Percentiles rank a stretch among this genome's conserved stretches.
These are phyloP conservation scores for Anguilla anguilla DNA, from an alignment of 2,797 vertebrate genomes.

Conservation along the genomic window DNA sequence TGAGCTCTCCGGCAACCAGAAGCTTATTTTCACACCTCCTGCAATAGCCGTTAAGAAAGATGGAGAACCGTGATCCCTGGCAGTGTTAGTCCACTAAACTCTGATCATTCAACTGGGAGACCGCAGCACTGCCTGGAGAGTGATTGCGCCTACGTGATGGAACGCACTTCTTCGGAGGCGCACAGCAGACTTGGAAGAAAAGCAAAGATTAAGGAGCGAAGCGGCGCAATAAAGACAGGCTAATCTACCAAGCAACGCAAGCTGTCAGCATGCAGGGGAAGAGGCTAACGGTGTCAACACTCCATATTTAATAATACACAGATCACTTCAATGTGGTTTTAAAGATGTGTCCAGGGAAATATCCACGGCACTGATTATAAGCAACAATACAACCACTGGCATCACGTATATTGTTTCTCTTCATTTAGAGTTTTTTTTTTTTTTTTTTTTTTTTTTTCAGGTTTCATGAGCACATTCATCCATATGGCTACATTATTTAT, in stretches of 20 bases:
- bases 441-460: neutral
- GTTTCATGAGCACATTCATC: neutral
- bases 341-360: neutral
- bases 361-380: neutral
- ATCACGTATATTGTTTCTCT: neutral
- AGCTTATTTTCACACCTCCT: neutral
- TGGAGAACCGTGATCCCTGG: neutral
- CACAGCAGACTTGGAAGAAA: neutral
- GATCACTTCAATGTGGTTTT: neutral
- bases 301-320: neutral
- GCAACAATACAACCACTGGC: neutral
- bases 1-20: neutral
- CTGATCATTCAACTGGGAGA: neutral
- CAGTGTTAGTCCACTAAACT: constrained; percentile 11
- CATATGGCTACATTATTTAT: neutral
- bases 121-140: neutral
- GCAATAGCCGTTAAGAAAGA: neutral
- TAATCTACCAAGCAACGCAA: neutral
- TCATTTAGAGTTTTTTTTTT: neutral
- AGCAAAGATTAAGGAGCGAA: neutral
- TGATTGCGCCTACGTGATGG: neutral
- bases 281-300: neutral
- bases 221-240: neutral
- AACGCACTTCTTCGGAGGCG: neutral
- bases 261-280: neutral